Base-by-base conservation (phyloP, 2,113 vertebrate genomes). In the Engystomops pustulosus region DNA sequence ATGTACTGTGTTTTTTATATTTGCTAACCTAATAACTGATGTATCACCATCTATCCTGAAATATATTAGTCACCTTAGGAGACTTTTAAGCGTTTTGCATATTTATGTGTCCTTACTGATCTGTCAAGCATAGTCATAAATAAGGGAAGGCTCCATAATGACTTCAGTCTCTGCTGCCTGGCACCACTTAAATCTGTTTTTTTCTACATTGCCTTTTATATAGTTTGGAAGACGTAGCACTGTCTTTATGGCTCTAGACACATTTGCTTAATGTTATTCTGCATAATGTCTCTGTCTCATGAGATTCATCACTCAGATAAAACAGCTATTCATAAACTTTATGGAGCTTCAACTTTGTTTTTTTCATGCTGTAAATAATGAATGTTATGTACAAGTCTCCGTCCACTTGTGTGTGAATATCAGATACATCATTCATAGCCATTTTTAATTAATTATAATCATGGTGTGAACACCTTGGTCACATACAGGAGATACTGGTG, bases 221-320 rank as follows among this genome's bases (percentile, higher is more conserved):
- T 53, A 79, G 83, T 85, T 79, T 70, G 25, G 74, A 85, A 79
- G 83, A 85, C 75, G 70, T 85, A 79, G 74, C 53, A 45, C 75
- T 58, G 60, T 23, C 82, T 85, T 85, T 85, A 85, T 85, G 62
- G 34, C 83, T 70, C 83, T 47, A 85, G 83, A 85, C 83, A 85
- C 83, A 85, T 85, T 85, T 85, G 62, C 83, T 70, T 85, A 85
- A 85, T 85, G 83, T 85, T 85, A 85, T 70, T 79, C 47, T 79
- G 74, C 75, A 79, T 79, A 85, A 70, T 85, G 65, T 58, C 72
- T 78, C 47, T 58, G 75, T 58, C 62, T 85, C 75, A 34, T 70
- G 47, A 85, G 75, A 85, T 79, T 69, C 83, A 85, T 85, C 74
- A 79, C 62, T 85, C 49, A 78, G 62, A 78, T 85, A 78, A 85